phyloP scores from a whole-genome alignment of 2,113 vertebrate species.

The Rhombomys opimus region DNA sequence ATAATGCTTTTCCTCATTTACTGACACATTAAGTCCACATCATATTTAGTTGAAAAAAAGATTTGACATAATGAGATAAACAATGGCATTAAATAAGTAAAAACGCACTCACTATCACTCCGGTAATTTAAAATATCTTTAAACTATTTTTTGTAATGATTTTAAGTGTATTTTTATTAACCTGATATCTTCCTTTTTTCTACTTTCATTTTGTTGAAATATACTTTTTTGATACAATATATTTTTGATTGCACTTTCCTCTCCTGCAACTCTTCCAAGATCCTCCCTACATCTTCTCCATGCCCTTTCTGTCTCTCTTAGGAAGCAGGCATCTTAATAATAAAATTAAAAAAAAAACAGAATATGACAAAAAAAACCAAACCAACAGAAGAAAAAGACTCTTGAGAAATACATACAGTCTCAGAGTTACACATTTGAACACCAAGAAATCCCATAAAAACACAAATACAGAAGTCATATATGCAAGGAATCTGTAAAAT shows the following conservation, averaged over 20 bases:
- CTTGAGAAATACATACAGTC: neutral
- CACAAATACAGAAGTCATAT: neutral
- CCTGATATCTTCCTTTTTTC: neutral
- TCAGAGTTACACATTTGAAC: neutral
- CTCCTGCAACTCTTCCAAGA: neutral
- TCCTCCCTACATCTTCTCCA: neutral
- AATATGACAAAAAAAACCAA: neutral
- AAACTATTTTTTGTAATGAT: neutral
- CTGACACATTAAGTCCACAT: neutral
- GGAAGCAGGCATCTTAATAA: neutral
- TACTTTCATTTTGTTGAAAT: neutral
- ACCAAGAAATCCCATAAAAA: neutral
- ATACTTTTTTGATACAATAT: neutral
- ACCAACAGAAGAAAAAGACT: neutral
- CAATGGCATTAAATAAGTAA: neutral
- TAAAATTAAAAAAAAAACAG: neutral
- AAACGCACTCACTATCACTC: slow-evolving; percentile 12
- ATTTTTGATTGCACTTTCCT: neutral
- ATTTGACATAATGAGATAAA: neutral
- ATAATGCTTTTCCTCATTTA: neutral
- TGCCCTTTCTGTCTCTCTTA: neutral
- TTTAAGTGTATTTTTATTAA: neutral
- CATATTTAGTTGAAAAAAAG: neutral
- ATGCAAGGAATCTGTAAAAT: neutral
- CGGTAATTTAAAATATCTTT: neutral